Evolutionary conservation across 2,888 invertebrate species (phyloP), one percentile per base, ranked within the genome.

Genomic region (Amphipoea oculea): DNA sequence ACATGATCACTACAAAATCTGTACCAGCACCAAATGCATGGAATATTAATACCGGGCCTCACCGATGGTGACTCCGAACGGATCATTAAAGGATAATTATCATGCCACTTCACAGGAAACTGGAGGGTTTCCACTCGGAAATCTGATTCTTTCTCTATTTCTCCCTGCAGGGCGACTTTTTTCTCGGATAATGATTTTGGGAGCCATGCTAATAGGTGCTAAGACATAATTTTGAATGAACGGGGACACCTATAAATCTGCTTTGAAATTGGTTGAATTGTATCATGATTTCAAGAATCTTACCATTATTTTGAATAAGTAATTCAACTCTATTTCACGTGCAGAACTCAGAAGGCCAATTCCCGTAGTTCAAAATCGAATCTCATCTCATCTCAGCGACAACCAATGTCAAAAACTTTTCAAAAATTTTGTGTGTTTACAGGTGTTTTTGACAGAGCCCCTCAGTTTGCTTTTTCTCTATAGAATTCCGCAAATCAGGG

Each of bases 11-110:
- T 86, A 75, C 78, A 81, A 90, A 81, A 80, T 94, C 40, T 94
- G 94, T 90, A 95, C 95, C 73, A 81, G 62, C 92, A 91, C 87
- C 90, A 92, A 94, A 95, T 95, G 95, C 94, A 96, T 93, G 94
- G 90, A 93, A 92, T 92, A 95, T 95, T 94, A 95, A 95, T 95
- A 94, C 94, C 90, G 92, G 90, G 92, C 93, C 90, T 92, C 91
- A 90, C 94, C 95, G 94, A 96, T 95, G 94, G 92, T 92, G 93
- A 91, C 93, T 92, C 92, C 94, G 93, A 94, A 94, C 94, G 94
- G 72, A 96, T 96, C 95, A 96, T 96, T 96, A 95, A 90, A 93
- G 94, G 94, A 96, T 94, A 96, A 96, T 96, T 96, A 96, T 96
- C 93, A 94, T 93, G 94, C 94, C 95, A 95, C 96, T 96, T 93